Conservation (phyloP, 64 coral and sea anemone genomes). For the Porites australiensis region DNA sequence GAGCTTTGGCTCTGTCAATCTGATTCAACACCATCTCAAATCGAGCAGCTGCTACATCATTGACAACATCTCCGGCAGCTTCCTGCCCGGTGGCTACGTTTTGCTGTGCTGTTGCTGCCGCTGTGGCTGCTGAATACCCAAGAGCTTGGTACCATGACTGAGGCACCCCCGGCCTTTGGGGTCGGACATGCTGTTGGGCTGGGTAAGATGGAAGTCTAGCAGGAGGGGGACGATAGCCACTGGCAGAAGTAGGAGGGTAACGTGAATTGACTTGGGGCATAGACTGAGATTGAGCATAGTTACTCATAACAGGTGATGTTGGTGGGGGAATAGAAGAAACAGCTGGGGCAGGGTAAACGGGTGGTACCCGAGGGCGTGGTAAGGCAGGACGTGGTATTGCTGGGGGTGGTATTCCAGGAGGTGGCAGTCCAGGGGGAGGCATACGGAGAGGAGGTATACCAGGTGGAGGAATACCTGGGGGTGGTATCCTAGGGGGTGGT, state of each 20-base stretch:
- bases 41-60: slow-evolving; percentile 63
- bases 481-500: slow-evolving; percentile 17
- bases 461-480: background rate
- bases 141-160: background rate
- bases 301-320: slow-evolving; percentile 14
- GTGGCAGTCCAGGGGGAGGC: slow-evolving; percentile 22
- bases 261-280: background rate
- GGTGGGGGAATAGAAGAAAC: slow-evolving; percentile 15
- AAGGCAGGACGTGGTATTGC: background rate
- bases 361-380: background rate
- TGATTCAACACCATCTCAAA: slow-evolving; percentile 96
- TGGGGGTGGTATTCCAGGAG: slow-evolving; percentile 25
- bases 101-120: background rate
- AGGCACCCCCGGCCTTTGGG: background rate
- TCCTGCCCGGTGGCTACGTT: slow-evolving; percentile 35
- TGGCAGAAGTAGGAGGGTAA: background rate
- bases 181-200: background rate
- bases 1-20: slow-evolving; percentile 78
- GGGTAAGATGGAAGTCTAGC: background rate
- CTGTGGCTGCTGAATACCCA: background rate
- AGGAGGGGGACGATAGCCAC: background rate
- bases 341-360: background rate
- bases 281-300: slow-evolving; percentile 12
- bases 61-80: background rate
- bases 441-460: slow-evolving; percentile 20